These are phyloP conservation scores for Fragum whitleyi DNA, from an alignment of 2,888 invertebrate genomes.

Conservation along the genomic window DNA sequence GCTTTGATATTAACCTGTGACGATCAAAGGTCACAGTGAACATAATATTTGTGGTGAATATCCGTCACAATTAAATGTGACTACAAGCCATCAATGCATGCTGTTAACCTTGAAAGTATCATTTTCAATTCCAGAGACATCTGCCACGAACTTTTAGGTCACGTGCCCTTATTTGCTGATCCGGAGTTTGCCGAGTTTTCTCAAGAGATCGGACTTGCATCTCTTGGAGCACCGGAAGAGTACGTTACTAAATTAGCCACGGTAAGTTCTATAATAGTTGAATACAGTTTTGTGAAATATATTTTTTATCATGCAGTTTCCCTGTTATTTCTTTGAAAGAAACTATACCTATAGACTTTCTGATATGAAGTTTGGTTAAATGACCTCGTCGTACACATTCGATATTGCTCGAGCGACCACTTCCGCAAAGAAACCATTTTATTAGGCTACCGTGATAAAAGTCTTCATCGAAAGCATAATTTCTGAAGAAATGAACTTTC, in stretches of 20 bases:
- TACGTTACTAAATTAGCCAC: slow-evolving; percentile 99
- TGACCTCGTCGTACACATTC: neutral
- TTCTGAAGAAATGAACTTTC: no score
- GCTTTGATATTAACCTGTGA: no score
- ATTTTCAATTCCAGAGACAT: slow-evolving; percentile 85
- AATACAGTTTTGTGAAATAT: no score
- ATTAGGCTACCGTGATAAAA: no score
- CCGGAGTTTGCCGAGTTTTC: slow-evolving; percentile 99
- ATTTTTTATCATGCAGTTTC: neutral
- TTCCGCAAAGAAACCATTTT: no score
- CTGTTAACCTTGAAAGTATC: no score
- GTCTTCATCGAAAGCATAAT: no score
- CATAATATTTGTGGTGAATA: no score
- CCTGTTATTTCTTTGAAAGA: neutral
- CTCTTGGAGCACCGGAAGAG: slow-evolving; percentile 97
- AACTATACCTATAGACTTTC: neutral
- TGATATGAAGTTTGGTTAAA: neutral
- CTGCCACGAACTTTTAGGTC: slow-evolving; percentile 97
- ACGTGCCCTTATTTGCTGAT: slow-evolving; percentile 98
- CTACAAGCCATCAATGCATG: no score
- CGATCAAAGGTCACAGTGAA: no score
- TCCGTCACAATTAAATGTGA: no score
- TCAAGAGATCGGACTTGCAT: slow-evolving; percentile 98
- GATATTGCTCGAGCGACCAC: no score
- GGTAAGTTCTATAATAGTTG: slow-evolving; percentile 89